These are phyloP conservation scores for Sepioteuthis lessoniana DNA, from an alignment of 2,888 invertebrate genomes.

Conservation along the genomic window DNA sequence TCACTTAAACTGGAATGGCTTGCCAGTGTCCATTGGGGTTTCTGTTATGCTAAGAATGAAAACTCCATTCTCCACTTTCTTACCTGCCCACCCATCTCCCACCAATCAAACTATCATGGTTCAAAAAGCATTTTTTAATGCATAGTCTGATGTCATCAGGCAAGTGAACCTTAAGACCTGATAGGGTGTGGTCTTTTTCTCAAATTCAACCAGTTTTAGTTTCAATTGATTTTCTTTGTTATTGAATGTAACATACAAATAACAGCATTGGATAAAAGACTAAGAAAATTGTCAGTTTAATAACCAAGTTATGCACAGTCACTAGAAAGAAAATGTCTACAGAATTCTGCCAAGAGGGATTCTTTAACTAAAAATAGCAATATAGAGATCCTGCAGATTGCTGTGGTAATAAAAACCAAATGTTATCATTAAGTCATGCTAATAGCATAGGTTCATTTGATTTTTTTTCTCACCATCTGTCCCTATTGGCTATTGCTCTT, in stretches of 20 bases:
- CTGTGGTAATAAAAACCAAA: neutral
- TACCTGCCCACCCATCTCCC: neutral
- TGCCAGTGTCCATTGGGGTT: neutral
- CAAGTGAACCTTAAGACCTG: neutral
- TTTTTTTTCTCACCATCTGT: too few species aligned
- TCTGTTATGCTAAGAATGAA: conserved; percentile 10
- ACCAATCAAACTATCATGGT: neutral
- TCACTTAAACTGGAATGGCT: neutral
- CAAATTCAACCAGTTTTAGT: neutral
- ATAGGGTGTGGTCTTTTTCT: neutral
- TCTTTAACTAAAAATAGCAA: neutral
- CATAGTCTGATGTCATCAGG: neutral
- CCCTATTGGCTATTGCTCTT: too few species aligned
- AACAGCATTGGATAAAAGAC: neutral
- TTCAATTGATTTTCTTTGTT: neutral
- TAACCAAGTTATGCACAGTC: neutral
- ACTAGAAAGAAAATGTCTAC: neutral
- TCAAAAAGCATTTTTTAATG: neutral
- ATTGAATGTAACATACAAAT: neutral
- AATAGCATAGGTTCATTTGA: too few species aligned
- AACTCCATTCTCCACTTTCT: neutral
- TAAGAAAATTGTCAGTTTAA: neutral
- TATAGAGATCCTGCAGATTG: neutral
- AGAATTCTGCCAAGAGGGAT: neutral
- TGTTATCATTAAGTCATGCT: neutral